Conservation (phyloP, 1,140 invertebrate species). For the Anastrepha obliqua region DNA sequence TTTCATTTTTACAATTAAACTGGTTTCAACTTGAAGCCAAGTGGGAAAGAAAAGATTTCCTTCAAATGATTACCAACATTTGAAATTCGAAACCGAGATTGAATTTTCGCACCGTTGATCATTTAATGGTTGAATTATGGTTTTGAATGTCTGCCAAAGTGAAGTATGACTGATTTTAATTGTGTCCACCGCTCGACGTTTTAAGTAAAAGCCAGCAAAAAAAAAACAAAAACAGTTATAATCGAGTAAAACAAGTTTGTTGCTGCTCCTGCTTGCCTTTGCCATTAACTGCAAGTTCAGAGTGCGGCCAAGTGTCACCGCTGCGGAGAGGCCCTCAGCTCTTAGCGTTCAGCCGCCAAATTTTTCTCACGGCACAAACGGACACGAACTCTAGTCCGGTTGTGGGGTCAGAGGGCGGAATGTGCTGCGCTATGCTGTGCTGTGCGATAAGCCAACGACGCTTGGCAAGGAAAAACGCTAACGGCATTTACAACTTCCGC, state of each 20-base stretch:
- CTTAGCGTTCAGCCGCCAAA: background rate
- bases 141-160: constrained; percentile 17
- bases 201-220: constrained; percentile 14
- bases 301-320: constrained; percentile 12
- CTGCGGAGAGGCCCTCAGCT: too few species aligned
- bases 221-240: background rate
- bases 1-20: background rate
- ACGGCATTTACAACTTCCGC: constrained; percentile 46
- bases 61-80: background rate
- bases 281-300: constrained; percentile 14
- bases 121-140: constrained; percentile 51
- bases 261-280: background rate
- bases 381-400: constrained; percentile 9
- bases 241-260: constrained; percentile 27
- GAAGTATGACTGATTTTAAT: constrained; percentile 23
- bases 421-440: background rate
- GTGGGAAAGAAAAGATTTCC: background rate
- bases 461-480: constrained; percentile 11
- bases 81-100: constrained; percentile 8
- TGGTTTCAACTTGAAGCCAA: background rate
- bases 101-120: constrained; percentile 11
- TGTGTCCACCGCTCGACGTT: background rate
- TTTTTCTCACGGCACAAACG: constrained; percentile 24
- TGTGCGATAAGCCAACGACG: background rate
- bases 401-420: constrained; percentile 42